Base-by-base conservation (phyloP, 2,888 invertebrate species). In the Miltochrista miniata region DNA sequence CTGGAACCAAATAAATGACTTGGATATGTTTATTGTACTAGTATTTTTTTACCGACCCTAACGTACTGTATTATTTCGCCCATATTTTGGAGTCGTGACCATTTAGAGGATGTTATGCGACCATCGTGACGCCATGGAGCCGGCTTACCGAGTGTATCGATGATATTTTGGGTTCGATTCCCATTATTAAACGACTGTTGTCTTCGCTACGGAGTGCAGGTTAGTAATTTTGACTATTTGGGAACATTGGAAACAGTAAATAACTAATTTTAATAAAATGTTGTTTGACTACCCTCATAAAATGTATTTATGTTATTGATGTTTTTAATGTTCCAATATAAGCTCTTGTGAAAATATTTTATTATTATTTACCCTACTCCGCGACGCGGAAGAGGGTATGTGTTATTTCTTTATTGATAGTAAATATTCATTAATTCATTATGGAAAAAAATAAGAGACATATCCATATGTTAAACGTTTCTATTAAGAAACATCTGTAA, bases 391-490 rank as follows among this genome's bases (percentile, higher is more conserved):
- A 4, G 18, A 24, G 18, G 18, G 18, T 24, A 24, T 24, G 18
- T 24, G 18, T 24, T 24, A 24, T 24, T 24, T 4, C 5, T 24
- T 24, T 24, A 24, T 24, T 24, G 5, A 24, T 24, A 24, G 18
- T 24, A 29, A 44, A 24, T 35, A 24, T 44, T 34, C 36, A 15
- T 36, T 14, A n/a, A 29, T 8, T 35, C 35, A 9, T 14, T 9
- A n/a, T n/a, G n/a, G n/a, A n/a, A 29, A 14, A 7, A 30, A 1
- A 41, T 13, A 13, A 1, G 72, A 74, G 72, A 74, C 69, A 59
- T 76, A 68, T 76, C 72, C 74, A 76, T 75, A 53, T 73, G 72
- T 61, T 38, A 60, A n/a, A 11, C 29, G 29, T 43, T 38, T 49
- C 14, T 0, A 29, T 34, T 7, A 10, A 7, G 34, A 42, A 51